Conservation (phyloP, 1,140 invertebrate genomes). For the Sogatella furcifera region DNA sequence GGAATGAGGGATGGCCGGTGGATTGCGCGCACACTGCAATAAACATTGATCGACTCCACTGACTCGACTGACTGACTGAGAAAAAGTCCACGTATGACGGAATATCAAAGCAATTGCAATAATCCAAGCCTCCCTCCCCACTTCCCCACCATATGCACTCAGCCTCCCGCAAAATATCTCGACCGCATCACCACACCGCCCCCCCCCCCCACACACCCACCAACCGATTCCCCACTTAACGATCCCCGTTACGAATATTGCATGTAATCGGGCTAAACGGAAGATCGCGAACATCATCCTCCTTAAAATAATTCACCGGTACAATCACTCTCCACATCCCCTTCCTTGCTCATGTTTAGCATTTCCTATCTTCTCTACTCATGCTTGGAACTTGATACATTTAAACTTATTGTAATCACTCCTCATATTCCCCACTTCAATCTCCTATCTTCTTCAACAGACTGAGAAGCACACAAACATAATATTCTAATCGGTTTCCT, state of each 20-base stretch:
- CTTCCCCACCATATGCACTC: not conserved
- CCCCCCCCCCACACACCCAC: not conserved
- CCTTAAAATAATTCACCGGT: too few relatives aligned
- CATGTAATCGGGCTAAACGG: not conserved
- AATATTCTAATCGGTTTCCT: too few relatives aligned
- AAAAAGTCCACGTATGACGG: not conserved
- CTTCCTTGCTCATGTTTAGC: too few relatives aligned
- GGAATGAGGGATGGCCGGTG: not conserved
- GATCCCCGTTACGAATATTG: not conserved
- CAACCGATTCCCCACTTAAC: not conserved
- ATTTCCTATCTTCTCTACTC: too few relatives aligned
- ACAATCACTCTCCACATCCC: too few relatives aligned
- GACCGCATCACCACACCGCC: not conserved
- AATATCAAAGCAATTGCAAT: constrained; percentile 4
- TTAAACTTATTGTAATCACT: too few relatives aligned
- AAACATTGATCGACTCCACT: constrained; percentile 1
- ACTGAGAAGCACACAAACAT: too few relatives aligned
- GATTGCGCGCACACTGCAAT: not conserved
- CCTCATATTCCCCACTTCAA: too few relatives aligned
- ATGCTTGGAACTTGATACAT: too few relatives aligned
- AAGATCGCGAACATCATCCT: too few relatives aligned
- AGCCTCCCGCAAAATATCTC: not conserved
- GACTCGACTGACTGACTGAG: not conserved
- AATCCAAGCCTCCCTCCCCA: not conserved
- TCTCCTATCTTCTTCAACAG: too few relatives aligned